These are phyloP conservation scores for Peromyscus aztecus DNA, from an alignment of 2,797 vertebrate genomes.

Conservation along the genomic window DNA sequence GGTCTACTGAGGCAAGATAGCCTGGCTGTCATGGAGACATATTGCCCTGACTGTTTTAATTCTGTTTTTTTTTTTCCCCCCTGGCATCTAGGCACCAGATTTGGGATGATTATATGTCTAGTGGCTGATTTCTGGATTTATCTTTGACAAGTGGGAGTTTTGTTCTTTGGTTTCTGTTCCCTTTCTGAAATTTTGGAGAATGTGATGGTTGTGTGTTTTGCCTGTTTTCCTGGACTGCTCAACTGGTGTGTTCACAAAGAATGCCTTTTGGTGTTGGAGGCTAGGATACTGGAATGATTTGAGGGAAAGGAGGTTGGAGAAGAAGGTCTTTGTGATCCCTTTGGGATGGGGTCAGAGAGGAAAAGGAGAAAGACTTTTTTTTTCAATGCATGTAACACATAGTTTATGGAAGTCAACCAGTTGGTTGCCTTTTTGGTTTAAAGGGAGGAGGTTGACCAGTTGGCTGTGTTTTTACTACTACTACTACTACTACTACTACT, in stretches of 20 bases:
- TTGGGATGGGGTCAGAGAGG: background rate
- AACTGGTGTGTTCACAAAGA: background rate
- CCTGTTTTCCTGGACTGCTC: background rate
- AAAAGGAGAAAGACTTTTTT: background rate
- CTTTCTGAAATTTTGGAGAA: background rate
- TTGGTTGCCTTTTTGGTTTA: background rate
- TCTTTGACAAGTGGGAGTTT: background rate
- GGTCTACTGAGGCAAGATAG: background rate
- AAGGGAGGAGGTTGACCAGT: background rate
- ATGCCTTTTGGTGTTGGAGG: too few species aligned
- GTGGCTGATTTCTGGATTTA: background rate
- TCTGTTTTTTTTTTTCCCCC: background rate
- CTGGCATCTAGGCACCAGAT: background rate
- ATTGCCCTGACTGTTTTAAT: background rate
- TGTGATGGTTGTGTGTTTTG: background rate
- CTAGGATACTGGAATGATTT: background rate
- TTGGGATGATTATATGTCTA: too few species aligned
- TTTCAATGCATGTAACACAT: too few species aligned
- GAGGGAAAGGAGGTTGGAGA: background rate
- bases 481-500: too few species aligned
- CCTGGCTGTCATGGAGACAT: background rate
- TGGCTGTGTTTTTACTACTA: background rate
- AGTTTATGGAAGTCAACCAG: background rate
- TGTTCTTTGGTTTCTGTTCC: background rate
- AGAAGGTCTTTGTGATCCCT: background rate